A percentile compares a stretch with the other conserved stretches of the same genome.
Conservation (phyloP, 1,140 invertebrate species). For the Cydia splendana region DNA sequence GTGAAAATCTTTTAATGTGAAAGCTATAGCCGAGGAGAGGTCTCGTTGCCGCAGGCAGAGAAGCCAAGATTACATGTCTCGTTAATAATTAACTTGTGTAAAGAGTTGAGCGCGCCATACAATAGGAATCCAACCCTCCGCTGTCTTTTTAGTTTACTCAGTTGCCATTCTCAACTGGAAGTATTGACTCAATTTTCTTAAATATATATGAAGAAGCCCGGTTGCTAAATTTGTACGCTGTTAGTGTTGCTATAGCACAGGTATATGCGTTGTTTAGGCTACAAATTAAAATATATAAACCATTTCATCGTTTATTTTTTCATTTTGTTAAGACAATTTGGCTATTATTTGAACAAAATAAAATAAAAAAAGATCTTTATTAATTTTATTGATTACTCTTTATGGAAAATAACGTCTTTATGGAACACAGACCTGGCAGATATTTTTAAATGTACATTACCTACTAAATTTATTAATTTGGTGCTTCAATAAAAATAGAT, state of each 20-base stretch:
- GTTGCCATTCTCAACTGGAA: constrained; percentile 31
- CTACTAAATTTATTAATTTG: too few relatives aligned
- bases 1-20: neutral
- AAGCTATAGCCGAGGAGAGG: neutral
- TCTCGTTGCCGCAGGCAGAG: neutral
- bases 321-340: too few relatives aligned
- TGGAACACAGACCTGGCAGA: too few relatives aligned
- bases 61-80: constrained; percentile 64
- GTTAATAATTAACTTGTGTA: constrained; percentile 74
- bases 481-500: too few relatives aligned
- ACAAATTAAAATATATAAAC: too few relatives aligned
- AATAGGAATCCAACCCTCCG: constrained; percentile 49
- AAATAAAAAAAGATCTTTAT: too few relatives aligned
- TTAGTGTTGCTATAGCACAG: neutral
- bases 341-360: too few relatives aligned
- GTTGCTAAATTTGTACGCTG: constrained; percentile 18
- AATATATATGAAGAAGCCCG: constrained; percentile 33
- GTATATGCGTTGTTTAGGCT: neutral
- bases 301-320: too few relatives aligned
- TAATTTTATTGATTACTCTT: too few relatives aligned
- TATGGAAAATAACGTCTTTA: too few relatives aligned
- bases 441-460: too few relatives aligned
- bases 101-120: constrained; percentile 64
- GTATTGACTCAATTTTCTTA: constrained; percentile 37
- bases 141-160: constrained; percentile 61